Evolutionary conservation across 2,888 invertebrate species (phyloP), one percentile per base, ranked within the genome.

Genomic region (Molanna angustata): DNA sequence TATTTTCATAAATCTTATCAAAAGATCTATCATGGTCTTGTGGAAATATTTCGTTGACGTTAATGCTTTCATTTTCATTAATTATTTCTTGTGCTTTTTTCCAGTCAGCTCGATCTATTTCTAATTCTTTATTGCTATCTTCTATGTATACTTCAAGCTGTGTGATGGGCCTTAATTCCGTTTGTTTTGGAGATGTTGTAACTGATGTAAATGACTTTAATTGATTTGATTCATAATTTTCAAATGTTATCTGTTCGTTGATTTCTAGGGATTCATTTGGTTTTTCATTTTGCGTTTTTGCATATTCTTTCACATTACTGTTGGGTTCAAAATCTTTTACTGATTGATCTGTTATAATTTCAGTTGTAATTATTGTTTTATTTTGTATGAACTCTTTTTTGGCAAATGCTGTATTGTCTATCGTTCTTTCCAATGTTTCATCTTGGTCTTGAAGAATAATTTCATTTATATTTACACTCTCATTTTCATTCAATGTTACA

Each of bases 291-390:
- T 46, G 35, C 31, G 18, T 41, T 47, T 50, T 50, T 18, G 54
- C 54, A 22, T 40, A 44, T 19, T 11, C 21, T 18, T 33, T 17
- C n/a, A 19, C n/a, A 14, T 41, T 31, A 18, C 32, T 27, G 7
- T 41, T 40, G 4, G 14, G 17, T 44, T 43, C 18, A 9, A 44
- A 21, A 21, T 20, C 4, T 20, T 27, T 31, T 21, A 51, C 39
- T n/a, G 55, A 52, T 35, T 56, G 52, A 40, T 56, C 21, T 19
- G 48, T 17, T 7, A 56, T 43, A 6, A 56, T 35, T 47, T 56
- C 52, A 14, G 48, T 43, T n/a, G 33, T 31, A 1, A 33, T 20
- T 14, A 39, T 21, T n/a, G 52, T 51, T 9, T 39, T 42, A 18
- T 56, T 56, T 27, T 43, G 40, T 19, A 49, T 42, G 33, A 44